phyloP scores from a whole-genome alignment of 2,113 vertebrate species.

The Cebidichthys violaceus region DNA sequence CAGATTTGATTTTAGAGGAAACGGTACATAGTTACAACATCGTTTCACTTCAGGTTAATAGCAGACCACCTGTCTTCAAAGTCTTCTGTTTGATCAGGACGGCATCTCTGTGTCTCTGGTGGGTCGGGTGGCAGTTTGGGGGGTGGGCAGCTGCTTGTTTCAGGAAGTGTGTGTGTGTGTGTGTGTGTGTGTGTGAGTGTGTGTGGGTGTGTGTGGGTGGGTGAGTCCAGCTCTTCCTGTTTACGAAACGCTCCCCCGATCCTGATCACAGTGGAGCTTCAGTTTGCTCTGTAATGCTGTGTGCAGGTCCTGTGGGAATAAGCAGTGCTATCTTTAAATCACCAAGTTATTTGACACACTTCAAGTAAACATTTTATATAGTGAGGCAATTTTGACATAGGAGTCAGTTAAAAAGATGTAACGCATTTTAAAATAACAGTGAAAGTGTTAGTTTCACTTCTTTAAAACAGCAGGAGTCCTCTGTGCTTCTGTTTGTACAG shows the following conservation, averaged over 20 bases:
- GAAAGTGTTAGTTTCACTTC: slow-evolving; percentile 32
- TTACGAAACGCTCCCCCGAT: slow-evolving; percentile 49
- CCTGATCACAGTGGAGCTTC: slow-evolving; percentile 18
- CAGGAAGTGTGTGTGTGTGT: slow-evolving; percentile 46
- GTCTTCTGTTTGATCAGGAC: neutral
- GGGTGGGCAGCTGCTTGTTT: neutral
- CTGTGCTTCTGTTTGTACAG: neutral
- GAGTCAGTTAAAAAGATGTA: neutral
- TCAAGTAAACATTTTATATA: neutral
- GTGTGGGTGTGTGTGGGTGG: slow-evolving; percentile 34
- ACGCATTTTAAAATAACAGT: neutral
- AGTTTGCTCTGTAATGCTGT: neutral
- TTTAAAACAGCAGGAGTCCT: neutral
- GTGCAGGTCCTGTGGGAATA: slow-evolving; percentile 1
- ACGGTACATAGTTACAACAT: no score
- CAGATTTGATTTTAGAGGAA: no score
- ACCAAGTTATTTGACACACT: neutral
- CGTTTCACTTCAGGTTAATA: no score
- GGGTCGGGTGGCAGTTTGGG: no score
- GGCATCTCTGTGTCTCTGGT: neutral
- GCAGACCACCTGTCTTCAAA: neutral
- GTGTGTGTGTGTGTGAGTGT: slow-evolving; percentile 30
- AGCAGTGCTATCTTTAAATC: neutral
- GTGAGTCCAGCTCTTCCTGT: slow-evolving; percentile 59
- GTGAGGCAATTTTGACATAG: neutral